A percentile compares a stretch with the other conserved stretches of the same genome.
Conservation (phyloP, 2,888 invertebrate species). For the Hyalella azteca region DNA sequence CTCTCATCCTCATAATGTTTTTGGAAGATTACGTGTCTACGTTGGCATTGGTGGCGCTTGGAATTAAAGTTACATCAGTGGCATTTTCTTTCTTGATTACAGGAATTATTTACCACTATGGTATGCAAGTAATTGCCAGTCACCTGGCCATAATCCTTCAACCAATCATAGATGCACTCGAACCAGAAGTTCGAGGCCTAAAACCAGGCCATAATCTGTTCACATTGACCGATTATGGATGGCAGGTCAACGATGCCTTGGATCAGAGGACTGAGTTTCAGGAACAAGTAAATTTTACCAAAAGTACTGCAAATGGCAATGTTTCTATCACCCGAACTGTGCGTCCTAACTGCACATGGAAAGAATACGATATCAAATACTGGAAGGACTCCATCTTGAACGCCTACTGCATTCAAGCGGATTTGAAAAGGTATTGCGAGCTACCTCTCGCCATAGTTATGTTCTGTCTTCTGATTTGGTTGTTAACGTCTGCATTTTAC, state of each 20-base stretch:
- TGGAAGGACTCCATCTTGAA: background rate
- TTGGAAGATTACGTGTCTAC: no score
- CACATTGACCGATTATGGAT: background rate
- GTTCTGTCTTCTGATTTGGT: background rate
- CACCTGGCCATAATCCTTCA: background rate
- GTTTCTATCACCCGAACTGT: background rate
- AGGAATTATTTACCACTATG: background rate
- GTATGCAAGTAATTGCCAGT: background rate
- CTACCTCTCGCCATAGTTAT: background rate
- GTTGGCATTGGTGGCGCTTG: background rate
- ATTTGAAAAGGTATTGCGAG: background rate
- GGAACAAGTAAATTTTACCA: no score
- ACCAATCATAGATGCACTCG: background rate
- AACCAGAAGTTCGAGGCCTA: background rate
- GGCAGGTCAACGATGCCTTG: background rate
- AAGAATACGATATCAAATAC: background rate
- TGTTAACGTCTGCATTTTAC: background rate
- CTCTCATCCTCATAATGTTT: no score
- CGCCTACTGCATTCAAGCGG: background rate
- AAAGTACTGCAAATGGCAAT: no score
- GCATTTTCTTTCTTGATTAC: background rate
- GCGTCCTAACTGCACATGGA: background rate
- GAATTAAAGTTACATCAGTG: background rate
- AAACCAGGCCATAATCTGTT: background rate
- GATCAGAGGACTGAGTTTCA: no score